A percentile compares a stretch with the other conserved stretches of the same genome.
phyloP scores from a whole-genome alignment of 2,113 vertebrate species.

The Neogobius melanostomus region DNA sequence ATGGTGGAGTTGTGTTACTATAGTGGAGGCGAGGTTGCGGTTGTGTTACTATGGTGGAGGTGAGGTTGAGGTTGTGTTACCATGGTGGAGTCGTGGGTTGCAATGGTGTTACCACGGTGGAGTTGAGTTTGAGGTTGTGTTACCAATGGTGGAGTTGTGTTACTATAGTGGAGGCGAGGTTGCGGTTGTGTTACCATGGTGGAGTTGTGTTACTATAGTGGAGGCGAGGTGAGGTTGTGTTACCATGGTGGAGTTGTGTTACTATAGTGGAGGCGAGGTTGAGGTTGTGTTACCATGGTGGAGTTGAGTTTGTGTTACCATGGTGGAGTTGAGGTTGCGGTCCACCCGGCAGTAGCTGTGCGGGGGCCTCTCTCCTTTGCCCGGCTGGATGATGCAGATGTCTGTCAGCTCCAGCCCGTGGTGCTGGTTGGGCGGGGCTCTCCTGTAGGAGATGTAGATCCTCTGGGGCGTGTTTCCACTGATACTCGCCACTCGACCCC shows the following conservation, averaged over 20 bases:
- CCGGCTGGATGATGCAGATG: constrained; percentile 93
- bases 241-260: constrained; percentile 80
- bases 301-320: constrained; percentile 96
- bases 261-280: constrained; percentile 98
- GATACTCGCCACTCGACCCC: constrained; percentile 89
- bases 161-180: constrained; percentile 51
- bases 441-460: constrained; percentile 91
- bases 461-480: constrained; percentile 91
- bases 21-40: too few relatives aligned
- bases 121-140: too few relatives aligned
- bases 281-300: constrained; percentile 92
- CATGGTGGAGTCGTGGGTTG: constrained; percentile 96
- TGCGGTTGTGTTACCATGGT: constrained; percentile 68
- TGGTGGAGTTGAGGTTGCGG: constrained; percentile 95
- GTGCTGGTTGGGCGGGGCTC: constrained; percentile 86
- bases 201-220: not conserved
- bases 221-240: too few relatives aligned
- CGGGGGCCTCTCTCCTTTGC: constrained; percentile 93
- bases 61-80: constrained; percentile 69
- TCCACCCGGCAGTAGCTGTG: constrained; percentile 97
- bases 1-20: constrained; percentile 95
- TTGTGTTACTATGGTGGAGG: constrained; percentile 36
- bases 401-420: constrained; percentile 93
- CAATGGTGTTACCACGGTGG: constrained; percentile 49
- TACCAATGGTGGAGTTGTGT: constrained; percentile 78